Evolutionary conservation across 2,113 vertebrate species (phyloP), one percentile per base, ranked within the genome.

Genomic region (Phalacrocorax brasilianus): DNA sequence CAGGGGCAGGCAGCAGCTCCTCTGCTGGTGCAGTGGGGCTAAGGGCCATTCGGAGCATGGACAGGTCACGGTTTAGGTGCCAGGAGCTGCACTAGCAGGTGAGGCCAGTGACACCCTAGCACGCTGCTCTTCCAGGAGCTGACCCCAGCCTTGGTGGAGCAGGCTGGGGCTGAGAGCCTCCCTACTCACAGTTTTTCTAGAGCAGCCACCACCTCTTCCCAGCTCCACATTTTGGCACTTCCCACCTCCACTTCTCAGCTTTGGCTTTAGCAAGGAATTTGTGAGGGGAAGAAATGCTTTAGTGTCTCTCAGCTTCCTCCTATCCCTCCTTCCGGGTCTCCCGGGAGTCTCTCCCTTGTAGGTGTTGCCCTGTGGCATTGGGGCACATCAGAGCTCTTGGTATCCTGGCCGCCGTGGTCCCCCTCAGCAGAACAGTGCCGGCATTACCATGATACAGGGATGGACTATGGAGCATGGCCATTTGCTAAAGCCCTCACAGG

Each of bases 221-320:
- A 50, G 32, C 22, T 89, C 52, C 65, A 42, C 10, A 9, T 66
- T 77, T 61, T 77, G 66, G n/a, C 93, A 71, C 70, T 84, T 87
- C 52, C 66, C 88, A 75, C 77, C 49, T 82, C 71, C 55, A 35
- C 42, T 78, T 88, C 73, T 93, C 88, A 89, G 90, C 70, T 89
- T 93, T 84, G 42, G 35, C 73, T 94, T 81, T 58, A 75, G 71
- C 32, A 50, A 82, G 47, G 28, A 40, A 84, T 73, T 65, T 84
- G 23, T 33, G 66, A 67, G 32, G 19, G 11, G 16, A 88, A 72
- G 22, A 81, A 85, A 82, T 19, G 11, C 4, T 1, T 88, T 56
- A 44, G 33, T 61, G 83, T 89, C 76, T 85, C 58, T 88, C 95
- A 79, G 27, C 17, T 89, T 63, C 62, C 59, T 88, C 53, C 53